phyloP scores from a whole-genome alignment of 2,888 invertebrate species.

The Leptopterna dolabrata region DNA sequence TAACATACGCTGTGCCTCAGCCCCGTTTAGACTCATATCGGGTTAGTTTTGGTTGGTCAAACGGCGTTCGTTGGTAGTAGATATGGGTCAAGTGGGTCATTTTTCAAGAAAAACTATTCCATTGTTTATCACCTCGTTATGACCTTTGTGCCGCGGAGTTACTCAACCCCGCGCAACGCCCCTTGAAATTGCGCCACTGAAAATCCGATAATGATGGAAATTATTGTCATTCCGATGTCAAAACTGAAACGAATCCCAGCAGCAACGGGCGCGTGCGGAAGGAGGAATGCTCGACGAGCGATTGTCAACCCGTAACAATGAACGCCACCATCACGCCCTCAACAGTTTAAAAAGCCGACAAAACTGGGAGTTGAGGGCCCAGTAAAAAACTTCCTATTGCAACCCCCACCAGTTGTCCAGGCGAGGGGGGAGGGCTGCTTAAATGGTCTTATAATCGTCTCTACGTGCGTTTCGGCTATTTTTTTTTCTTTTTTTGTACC shows the following conservation, averaged over 20 bases:
- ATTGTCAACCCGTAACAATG: not conserved
- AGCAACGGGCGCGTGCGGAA: not conserved
- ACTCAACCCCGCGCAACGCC: not conserved
- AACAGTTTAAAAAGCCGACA: not conserved
- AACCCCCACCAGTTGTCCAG: not conserved
- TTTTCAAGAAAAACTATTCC: not conserved
- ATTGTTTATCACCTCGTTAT: slow-evolving; percentile 7
- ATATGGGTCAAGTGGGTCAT: no score
- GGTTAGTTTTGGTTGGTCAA: no score
- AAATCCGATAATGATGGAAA: slow-evolving; percentile 14
- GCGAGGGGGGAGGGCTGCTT: not conserved
- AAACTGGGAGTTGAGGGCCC: not conserved
- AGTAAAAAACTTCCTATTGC: not conserved
- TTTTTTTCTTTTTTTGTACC: not conserved
- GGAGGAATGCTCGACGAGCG: not conserved
- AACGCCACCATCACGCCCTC: not conserved
- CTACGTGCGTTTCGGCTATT: slow-evolving; percentile 3
- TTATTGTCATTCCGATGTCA: slow-evolving; percentile 22
- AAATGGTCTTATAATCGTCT: slow-evolving; percentile 11
- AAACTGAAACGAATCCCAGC: slow-evolving; percentile 22
- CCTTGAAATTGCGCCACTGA: not conserved
- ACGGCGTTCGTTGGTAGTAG: no score
- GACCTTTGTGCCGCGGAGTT: not conserved
- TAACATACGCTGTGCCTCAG: no score
- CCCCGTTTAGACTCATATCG: no score